Conservation (phyloP, 2,797 vertebrate genomes). For the Danionella dracula region DNA sequence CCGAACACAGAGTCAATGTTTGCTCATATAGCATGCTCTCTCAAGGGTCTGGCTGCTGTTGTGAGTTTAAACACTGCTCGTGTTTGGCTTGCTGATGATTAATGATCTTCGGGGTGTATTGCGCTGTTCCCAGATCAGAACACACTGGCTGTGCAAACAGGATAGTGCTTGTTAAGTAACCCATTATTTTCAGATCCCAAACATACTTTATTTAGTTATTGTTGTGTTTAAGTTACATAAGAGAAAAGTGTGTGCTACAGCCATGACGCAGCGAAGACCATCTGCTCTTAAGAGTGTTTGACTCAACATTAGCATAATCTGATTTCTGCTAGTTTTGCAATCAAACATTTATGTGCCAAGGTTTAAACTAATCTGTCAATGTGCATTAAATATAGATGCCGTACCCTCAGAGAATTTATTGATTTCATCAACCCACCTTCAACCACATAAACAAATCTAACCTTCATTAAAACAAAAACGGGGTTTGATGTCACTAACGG, state of each 20-base stretch:
- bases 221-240: neutral
- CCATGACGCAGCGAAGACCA: neutral
- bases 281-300: neutral
- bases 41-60: neutral
- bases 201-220: too few relatives aligned
- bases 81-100: neutral
- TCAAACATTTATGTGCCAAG: neutral
- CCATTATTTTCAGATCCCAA: neutral
- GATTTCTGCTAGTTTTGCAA: neutral
- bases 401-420: too few relatives aligned
- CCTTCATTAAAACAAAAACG: too few relatives aligned
- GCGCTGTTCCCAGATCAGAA: too few relatives aligned
- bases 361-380: neutral
- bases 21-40: neutral
- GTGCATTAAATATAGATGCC: neutral
- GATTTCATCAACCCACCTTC: too few relatives aligned
- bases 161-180: neutral
- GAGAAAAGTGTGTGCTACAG: neutral
- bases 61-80: neutral
- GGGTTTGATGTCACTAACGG: too few relatives aligned
- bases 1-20: neutral
- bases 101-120: too few relatives aligned
- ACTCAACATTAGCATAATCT: neutral
- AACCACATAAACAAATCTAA: too few relatives aligned
- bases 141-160: slow-evolving; percentile 8